Conservation (phyloP, 2,113 vertebrate species). For the Pteronura brasiliensis region DNA sequence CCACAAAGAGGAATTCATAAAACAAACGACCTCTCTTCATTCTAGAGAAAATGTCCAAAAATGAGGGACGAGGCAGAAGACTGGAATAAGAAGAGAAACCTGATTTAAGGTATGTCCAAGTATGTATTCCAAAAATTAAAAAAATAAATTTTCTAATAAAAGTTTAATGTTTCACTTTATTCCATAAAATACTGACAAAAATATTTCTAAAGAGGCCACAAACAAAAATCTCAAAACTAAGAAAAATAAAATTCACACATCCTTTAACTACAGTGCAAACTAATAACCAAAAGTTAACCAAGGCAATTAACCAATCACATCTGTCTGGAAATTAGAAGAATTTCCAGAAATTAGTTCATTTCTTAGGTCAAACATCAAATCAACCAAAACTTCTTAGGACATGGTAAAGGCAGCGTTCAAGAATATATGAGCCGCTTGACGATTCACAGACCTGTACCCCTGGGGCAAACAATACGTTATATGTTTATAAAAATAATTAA, state of each 20-base stretch:
- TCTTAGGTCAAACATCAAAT: constrained; percentile 41
- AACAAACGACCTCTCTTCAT: not conserved
- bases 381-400: not conserved
- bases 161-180: not conserved
- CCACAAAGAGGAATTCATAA: not conserved
- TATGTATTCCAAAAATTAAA: not conserved
- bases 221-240: not conserved
- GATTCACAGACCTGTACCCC: too few relatives aligned
- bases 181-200: not conserved
- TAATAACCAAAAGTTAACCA: constrained; percentile 9
- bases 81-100: not conserved
- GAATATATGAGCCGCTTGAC: not conserved
- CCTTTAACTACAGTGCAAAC: not conserved
- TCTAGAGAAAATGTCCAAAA: not conserved
- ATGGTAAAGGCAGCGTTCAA: not conserved
- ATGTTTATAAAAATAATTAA: too few relatives aligned
- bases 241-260: not conserved
- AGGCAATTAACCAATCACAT: not conserved
- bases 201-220: not conserved
- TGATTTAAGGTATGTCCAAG: not conserved
- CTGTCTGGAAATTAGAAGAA: not conserved
- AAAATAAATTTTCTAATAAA: not conserved
- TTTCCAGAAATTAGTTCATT: not conserved
- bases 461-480: too few relatives aligned
- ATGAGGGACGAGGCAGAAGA: not conserved